phyloP scores from a whole-genome alignment of 2,113 vertebrate species.

The Oncorhynchus nerka region DNA sequence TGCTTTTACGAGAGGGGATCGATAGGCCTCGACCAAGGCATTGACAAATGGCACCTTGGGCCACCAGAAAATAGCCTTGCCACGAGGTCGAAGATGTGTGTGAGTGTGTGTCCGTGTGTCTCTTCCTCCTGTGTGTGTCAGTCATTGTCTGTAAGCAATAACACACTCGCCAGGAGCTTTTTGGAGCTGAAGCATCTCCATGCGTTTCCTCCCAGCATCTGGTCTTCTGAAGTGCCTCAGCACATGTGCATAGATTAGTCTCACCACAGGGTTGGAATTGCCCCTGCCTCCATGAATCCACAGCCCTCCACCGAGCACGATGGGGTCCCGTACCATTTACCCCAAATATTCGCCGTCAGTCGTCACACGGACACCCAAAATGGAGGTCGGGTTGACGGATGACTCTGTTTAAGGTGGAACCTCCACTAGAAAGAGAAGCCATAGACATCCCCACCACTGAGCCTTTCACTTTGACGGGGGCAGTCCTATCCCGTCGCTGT shows the following conservation, averaged over 20 bases:
- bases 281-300: slow-evolving; percentile 35
- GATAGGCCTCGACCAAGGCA: not conserved
- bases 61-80: not conserved
- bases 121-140: not conserved
- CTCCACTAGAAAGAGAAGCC: slow-evolving; percentile 39
- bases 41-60: not conserved
- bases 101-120: slow-evolving; percentile 3
- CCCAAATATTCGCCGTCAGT: slow-evolving; percentile 53
- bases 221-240: slow-evolving; percentile 52
- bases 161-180: not conserved
- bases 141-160: not conserved
- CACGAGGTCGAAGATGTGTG: not conserved
- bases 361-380: slow-evolving; percentile 37
- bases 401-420: slow-evolving; percentile 30
- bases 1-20: too few species aligned
- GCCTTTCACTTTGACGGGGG: not conserved
- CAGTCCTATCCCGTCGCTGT: not conserved
- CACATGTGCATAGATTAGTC: slow-evolving; percentile 68
- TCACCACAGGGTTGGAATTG: slow-evolving; percentile 53
- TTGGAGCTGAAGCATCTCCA: too few species aligned
- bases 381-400: slow-evolving; percentile 48
- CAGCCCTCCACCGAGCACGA: slow-evolving; percentile 28
- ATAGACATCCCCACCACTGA: not conserved
- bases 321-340: slow-evolving; percentile 43
- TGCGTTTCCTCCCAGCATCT: slow-evolving; percentile 46